phyloP scores from a whole-genome alignment of 2,888 invertebrate species.

The Brachyptera risi region DNA sequence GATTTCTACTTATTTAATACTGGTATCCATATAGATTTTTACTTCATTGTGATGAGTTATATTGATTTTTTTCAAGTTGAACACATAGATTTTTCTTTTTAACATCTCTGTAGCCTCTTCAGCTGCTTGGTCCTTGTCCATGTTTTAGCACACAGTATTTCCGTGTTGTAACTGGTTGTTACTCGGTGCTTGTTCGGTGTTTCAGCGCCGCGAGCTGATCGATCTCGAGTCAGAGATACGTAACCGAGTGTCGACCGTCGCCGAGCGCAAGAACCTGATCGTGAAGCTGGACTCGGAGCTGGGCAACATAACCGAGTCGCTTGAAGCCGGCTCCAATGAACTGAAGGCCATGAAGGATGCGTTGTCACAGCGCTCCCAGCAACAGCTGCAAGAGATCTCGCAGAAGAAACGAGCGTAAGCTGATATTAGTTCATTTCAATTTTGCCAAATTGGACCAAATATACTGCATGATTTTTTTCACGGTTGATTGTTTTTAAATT shows the following conservation, averaged over 20 bases:
- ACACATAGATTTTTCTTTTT: no score
- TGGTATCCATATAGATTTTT: neutral
- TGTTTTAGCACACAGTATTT: no score
- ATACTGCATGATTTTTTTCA: no score
- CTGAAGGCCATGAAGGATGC: conserved; percentile 44
- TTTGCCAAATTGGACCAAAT: no score
- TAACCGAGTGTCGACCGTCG: conserved; percentile 57
- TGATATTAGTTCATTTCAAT: neutral
- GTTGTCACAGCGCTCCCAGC: conserved; percentile 48
- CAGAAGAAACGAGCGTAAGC: conserved; percentile 51
- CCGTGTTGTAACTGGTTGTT: no score
- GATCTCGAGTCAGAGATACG: conserved; percentile 65
- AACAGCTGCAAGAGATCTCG: conserved; percentile 50
- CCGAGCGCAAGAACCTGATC: conserved; percentile 61
- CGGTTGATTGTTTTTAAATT: no score
- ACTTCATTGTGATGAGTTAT: neutral
- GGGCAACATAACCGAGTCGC: conserved; percentile 53
- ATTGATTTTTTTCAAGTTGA: no score
- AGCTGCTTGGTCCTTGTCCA: no score
- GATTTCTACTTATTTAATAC: no score
- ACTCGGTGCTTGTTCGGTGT: conserved; percentile 15
- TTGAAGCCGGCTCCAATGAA: conserved; percentile 38
- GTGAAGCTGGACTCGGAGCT: conserved; percentile 67
- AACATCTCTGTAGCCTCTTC: neutral
- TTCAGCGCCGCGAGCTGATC: conserved; percentile 67